Base-by-base conservation (phyloP, 2,113 vertebrate species). In the Condylura cristata region DNA sequence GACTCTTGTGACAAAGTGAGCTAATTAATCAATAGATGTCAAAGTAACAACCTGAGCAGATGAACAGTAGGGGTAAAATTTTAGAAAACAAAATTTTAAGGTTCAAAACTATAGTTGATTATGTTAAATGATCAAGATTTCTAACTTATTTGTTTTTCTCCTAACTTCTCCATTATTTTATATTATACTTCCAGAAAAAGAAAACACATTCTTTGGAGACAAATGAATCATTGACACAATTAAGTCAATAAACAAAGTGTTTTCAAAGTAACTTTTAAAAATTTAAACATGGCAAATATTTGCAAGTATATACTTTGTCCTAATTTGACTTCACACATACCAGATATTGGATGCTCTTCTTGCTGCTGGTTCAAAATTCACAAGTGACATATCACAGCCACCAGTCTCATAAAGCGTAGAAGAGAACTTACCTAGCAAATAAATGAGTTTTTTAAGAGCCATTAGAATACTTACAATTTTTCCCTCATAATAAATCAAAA, bases 281-380 rank as follows among this genome's bases (percentile, higher is more conserved):
- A 65, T 66, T 93, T 85, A 58, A 70, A 76, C 24, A 90, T 7
- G 17, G 9, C 80, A 96, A 84, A 97, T 78, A 94, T 83, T 94
- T 86, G 53, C 96, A 97, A 97, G 93, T 82, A 97, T 68, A 89
- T 51, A 97, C 22, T 76, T 66, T 89, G 44, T 95, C 85, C 96
- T 96, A 95, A 97, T 48, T 96, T 60, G 83, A 95, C 95, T 97
- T 98, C 91, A 96, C 96, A 98, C 99, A 98, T 97, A 99, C 99
- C 99, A 99, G 98, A 99, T 98, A 97, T 99, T 99, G 96, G 99
- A 99, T 93, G 99, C 99, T 99, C 99, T 99, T 98, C 99, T 99
- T 98, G 99, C 99, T 98, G 99, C 99, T 90, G 99, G 99, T 98
- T 99, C 99, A 98, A 99, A 99, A 97, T 99, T 99, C 97, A 99